Evolutionary conservation across 2,113 vertebrate species (phyloP), one percentile per base, ranked within the genome.

Genomic region (Cephalopterus ornatus): DNA sequence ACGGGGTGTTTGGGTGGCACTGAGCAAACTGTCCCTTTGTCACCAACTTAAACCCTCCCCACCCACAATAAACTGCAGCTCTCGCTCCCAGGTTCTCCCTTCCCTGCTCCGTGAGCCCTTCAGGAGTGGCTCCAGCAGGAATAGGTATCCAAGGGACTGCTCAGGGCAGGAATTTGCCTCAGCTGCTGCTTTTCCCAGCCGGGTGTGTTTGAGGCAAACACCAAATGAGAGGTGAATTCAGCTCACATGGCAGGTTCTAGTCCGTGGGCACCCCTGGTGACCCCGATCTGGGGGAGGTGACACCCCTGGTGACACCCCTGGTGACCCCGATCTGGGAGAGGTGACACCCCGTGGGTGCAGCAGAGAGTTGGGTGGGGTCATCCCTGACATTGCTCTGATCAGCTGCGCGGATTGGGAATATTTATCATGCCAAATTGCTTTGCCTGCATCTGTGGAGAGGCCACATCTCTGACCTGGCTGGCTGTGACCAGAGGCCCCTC

Each of bases 61-160:
- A 3, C 2, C 11, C 28, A 6, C 35, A n/a, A 14, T 11, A 49
- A 58, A 6, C 8, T 23, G 33, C 23, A 1, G 3, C 3, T 14
- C 28, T 71, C 0, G 0, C 17, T 39, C 42, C 28, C 6, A 2
- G 22, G 5, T 65, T 68, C 88, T 35, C 28, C 11, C 4, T 86
- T 86, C 33, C 41, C 27, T 39, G 30, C 10, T 46, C 50, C n/a
- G 1, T 39, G 75, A 90, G 18, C 20, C 42, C 30, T 50, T 37
- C 30, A 23, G 78, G 55, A 33, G 4, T 5, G 13, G 15, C 42
- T 73, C 26, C 23, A 42, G 63, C 19, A 63, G 68, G 3, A 21
- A 12, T 2, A 42, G 28, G 42, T 6, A 26, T 3, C 11, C 58
- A 27, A 18, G 44, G 59, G 0, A 23, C 16, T 0, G 0, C n/a